phyloP scores from a whole-genome alignment of 2,113 vertebrate genomes.

The Terrapene triunguis region DNA sequence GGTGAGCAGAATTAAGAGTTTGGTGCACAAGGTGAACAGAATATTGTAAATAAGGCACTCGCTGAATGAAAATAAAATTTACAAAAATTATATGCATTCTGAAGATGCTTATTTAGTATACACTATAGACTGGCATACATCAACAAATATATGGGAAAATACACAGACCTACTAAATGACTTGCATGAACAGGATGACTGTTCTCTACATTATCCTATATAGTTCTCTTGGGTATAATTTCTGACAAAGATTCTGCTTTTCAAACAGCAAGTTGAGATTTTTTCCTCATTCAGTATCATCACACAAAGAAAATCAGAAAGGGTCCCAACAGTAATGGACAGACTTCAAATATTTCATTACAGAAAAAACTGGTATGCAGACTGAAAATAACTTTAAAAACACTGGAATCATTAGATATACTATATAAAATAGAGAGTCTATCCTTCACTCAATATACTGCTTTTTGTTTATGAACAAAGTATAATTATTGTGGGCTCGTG shows the following conservation, averaged over 20 bases:
- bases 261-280: slow-evolving; percentile 7
- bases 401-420: not conserved
- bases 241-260: slow-evolving; percentile 47
- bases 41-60: not conserved
- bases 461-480: not conserved
- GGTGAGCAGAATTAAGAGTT: not conserved
- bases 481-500: slow-evolving; percentile 20
- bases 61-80: not conserved
- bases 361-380: slow-evolving; percentile 57
- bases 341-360: slow-evolving; percentile 28
- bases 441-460: not conserved
- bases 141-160: slow-evolving; percentile 13
- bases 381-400: slow-evolving; percentile 13
- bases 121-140: not conserved
- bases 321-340: slow-evolving; percentile 44
- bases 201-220: slow-evolving; percentile 59
- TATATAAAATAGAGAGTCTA: not conserved
- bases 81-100: rapidly evolving
- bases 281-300: not conserved
- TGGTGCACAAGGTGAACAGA: rapidly evolving
- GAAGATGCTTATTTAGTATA: rapidly evolving
- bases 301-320: not conserved
- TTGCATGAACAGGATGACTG: not conserved
- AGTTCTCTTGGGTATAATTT: slow-evolving; percentile 28
- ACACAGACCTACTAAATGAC: slow-evolving; percentile 39